Percentiles rank a stretch among this genome's conserved stretches.
Conservation (phyloP, 2,888 invertebrate species). For the Ennomos erosarius region DNA sequence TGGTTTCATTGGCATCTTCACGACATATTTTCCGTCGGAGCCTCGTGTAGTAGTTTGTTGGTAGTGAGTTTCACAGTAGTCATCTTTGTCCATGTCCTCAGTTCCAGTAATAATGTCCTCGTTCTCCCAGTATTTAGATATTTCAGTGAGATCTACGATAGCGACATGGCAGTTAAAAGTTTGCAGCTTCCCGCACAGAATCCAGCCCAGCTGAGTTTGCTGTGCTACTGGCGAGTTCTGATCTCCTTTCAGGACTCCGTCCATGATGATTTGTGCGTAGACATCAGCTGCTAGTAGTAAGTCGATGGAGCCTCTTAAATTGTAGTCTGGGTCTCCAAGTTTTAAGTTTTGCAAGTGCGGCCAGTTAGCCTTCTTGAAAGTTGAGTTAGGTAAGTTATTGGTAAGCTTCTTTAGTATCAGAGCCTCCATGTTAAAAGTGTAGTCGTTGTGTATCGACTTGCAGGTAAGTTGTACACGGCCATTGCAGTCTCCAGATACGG, state of each 20-base stretch:
- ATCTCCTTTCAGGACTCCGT: constrained; percentile 29
- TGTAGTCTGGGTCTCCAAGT: constrained; percentile 36
- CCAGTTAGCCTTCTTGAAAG: constrained; percentile 30
- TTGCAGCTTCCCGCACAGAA: constrained; percentile 31
- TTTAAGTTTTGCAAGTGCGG: constrained; percentile 28
- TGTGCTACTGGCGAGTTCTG: constrained; percentile 30
- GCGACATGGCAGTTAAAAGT: constrained; percentile 32
- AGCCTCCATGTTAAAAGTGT: too few relatives aligned
- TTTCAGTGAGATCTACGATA: constrained; percentile 24
- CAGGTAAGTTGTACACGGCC: not conserved
- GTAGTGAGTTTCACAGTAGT: too few relatives aligned
- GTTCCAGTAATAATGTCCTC: constrained; percentile 10
- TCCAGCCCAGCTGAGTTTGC: constrained; percentile 38
- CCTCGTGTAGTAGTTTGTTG: too few relatives aligned
- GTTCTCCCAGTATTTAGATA: constrained; percentile 26
- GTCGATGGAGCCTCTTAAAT: constrained; percentile 31
- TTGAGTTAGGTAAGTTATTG: constrained; percentile 29
- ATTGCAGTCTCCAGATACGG: too few relatives aligned
- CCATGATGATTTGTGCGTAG: constrained; percentile 30
- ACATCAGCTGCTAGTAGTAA: constrained; percentile 30
- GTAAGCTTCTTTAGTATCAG: constrained; percentile 1
- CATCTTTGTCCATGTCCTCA: too few relatives aligned
- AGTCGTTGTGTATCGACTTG: too few relatives aligned
- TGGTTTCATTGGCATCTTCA: too few relatives aligned
- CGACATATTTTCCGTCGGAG: too few relatives aligned